Percentiles rank a stretch among this genome's conserved stretches.
These are phyloP conservation scores for Chloromyia formosa DNA, from an alignment of 2,888 invertebrate species.

Conservation along the genomic window DNA sequence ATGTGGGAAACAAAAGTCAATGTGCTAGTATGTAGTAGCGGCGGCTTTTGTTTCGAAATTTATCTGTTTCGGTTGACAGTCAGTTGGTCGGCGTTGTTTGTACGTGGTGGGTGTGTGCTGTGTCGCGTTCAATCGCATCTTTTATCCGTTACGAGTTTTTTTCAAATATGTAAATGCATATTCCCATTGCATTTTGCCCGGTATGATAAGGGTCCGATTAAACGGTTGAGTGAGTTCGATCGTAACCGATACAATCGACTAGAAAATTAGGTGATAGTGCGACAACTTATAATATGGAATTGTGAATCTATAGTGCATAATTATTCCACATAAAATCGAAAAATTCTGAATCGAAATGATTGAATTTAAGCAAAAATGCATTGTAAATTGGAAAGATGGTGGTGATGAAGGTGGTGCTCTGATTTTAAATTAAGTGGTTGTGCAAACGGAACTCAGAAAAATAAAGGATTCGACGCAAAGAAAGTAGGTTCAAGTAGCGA, in stretches of 20 bases:
- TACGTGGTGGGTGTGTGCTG: slow-evolving; percentile 30
- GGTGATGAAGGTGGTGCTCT: slow-evolving; percentile 7
- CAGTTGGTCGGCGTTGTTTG: slow-evolving; percentile 44
- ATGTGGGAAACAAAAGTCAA: not conserved
- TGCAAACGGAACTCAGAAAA: not conserved
- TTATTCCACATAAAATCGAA: not conserved
- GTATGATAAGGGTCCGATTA: not conserved
- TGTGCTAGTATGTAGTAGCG: not conserved
- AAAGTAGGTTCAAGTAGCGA: slow-evolving; percentile 23
- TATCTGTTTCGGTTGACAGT: slow-evolving; percentile 35
- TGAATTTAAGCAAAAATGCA: not conserved
- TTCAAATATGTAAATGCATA: slow-evolving; percentile 12
- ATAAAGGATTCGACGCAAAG: not conserved
- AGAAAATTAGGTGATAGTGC: slow-evolving; percentile 1
- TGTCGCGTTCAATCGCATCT: not conserved
- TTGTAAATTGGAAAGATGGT: not conserved
- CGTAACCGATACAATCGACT: not conserved
- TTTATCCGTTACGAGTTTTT: slow-evolving; percentile 3
- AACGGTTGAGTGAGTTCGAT: not conserved
- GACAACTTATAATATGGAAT: not conserved
- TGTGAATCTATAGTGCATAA: not conserved
- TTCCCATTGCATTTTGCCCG: slow-evolving; percentile 18
- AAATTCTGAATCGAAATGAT: not conserved
- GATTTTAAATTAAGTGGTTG: not conserved
- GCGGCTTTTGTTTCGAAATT: slow-evolving; percentile 27